Conservation (phyloP, 2,797 vertebrate species). For the Pseudomugil tenellus region DNA sequence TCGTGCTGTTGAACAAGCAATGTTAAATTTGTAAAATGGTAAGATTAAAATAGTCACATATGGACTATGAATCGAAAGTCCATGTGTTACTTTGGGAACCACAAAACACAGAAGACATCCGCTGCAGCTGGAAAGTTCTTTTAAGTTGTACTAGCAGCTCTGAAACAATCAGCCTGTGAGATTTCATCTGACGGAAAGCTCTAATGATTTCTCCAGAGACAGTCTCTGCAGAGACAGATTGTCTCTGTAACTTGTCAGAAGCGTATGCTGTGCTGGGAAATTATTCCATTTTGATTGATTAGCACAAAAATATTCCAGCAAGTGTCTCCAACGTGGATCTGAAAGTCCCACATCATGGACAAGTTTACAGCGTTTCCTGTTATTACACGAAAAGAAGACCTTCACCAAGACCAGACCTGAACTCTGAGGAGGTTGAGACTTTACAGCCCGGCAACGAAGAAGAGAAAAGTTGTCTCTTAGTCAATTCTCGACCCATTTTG, state of each 20-base stretch:
- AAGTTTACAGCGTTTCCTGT: not conserved
- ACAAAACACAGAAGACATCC: constrained; percentile 10
- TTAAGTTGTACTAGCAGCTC: not conserved
- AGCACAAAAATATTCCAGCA: constrained; percentile 37
- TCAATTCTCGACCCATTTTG: constrained; percentile 7
- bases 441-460: constrained; percentile 13
- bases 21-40: constrained; percentile 18
- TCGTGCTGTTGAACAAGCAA: constrained; percentile 18
- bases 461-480: constrained; percentile 16
- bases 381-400: constrained; percentile 1
- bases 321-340: constrained; percentile 23
- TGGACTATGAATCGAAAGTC: constrained; percentile 9
- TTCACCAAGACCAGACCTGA: constrained; percentile 4
- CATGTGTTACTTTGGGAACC: constrained; percentile 18
- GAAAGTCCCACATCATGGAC: not conserved
- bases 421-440: constrained; percentile 23
- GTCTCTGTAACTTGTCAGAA: not conserved
- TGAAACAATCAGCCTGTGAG: constrained; percentile 11
- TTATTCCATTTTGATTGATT: constrained; percentile 27
- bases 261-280: constrained; percentile 17
- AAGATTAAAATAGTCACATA: not conserved
- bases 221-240: constrained; percentile 10
- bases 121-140: constrained; percentile 12
- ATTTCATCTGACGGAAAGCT: constrained; percentile 3
- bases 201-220: constrained; percentile 6